phyloP scores from a whole-genome alignment of 2,797 vertebrate species.

The Synaphobranchus kaupii region DNA sequence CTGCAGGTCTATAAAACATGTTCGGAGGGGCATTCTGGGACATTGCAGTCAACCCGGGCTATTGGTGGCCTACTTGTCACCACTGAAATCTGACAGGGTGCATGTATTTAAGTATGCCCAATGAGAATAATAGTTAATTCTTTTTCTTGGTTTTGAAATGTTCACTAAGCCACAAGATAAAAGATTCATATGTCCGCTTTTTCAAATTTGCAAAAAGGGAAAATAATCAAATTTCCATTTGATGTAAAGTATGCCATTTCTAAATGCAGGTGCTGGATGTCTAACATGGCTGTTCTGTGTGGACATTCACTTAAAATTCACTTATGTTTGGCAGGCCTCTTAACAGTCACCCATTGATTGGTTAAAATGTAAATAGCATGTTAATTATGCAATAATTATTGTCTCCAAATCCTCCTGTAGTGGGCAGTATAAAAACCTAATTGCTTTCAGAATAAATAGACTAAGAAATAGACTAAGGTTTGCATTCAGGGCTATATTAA shows the following conservation, averaged over 20 bases:
- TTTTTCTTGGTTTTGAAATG: neutral
- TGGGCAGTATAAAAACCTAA: neutral
- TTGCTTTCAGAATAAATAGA: neutral
- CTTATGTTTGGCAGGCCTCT: neutral
- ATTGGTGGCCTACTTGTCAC: neutral
- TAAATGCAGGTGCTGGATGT: neutral
- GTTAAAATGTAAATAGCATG: neutral
- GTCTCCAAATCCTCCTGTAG: neutral
- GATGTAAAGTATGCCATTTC: neutral
- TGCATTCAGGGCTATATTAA: no score
- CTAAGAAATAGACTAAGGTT: no score
- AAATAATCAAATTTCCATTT: neutral
- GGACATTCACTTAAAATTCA: neutral
- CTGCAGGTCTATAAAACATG: neutral
- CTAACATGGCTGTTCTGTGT: neutral
- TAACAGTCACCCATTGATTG: no score
- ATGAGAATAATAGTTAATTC: slow-evolving; percentile 4
- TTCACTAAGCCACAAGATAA: no score
- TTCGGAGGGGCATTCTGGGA: neutral
- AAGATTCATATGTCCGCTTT: no score
- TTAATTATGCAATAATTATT: neutral
- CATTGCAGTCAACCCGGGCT: neutral
- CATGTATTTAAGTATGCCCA: neutral
- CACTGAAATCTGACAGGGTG: slow-evolving; percentile 1
- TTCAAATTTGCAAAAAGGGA: neutral